These are phyloP conservation scores for Zalophus californianus DNA, from an alignment of 2,797 vertebrate genomes.

Conservation along the genomic window DNA sequence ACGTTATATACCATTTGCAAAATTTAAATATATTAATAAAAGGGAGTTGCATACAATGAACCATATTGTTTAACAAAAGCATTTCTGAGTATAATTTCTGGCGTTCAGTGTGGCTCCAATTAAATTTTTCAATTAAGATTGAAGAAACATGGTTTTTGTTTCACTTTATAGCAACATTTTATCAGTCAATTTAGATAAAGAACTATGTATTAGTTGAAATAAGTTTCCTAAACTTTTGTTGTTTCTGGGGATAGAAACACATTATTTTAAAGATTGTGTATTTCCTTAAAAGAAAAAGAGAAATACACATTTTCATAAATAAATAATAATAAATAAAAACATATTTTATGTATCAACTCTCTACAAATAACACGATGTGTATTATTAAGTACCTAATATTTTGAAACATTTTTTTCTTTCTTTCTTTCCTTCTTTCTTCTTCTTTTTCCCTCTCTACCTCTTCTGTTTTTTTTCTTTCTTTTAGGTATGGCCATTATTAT, in stretches of 20 bases:
- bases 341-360: background rate
- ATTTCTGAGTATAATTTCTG: conserved; percentile 78
- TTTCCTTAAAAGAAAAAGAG: conserved; percentile 70
- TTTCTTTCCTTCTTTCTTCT: background rate
- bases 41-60: conserved; percentile 68
- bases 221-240: conserved; percentile 76
- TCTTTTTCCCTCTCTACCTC: background rate
- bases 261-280: conserved; percentile 68
- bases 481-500: background rate
- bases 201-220: conserved; percentile 80
- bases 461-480: background rate
- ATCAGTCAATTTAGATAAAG: conserved; percentile 82
- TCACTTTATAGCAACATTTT: conserved; percentile 77
- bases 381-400: conserved; percentile 24
- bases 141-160: conserved; percentile 70
- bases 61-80: conserved; percentile 79
- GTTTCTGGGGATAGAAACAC: conserved; percentile 30
- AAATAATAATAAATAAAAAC: background rate
- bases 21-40: conserved; percentile 76
- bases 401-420: conserved; percentile 22
- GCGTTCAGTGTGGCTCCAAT: conserved; percentile 74
- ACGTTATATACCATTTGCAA: conserved; percentile 75
- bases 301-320: background rate
- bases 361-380: conserved; percentile 1
- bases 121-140: conserved; percentile 83